These are phyloP conservation scores for Anoplolepis gracilipes DNA, from an alignment of 1,140 invertebrate genomes.

Conservation along the genomic window DNA sequence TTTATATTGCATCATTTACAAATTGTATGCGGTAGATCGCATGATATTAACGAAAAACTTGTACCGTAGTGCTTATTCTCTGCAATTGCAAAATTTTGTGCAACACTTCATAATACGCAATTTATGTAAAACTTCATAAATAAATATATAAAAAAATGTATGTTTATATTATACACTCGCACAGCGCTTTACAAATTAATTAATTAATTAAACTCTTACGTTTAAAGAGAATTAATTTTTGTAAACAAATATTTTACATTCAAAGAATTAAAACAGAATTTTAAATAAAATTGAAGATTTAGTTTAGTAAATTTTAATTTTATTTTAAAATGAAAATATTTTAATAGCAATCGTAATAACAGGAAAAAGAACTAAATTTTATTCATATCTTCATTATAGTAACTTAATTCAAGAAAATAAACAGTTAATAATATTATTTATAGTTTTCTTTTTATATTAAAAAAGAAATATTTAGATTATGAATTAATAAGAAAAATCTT, in stretches of 20 bases:
- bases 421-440: not conserved
- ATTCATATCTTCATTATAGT: not conserved
- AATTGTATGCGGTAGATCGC: not conserved
- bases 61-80: not conserved
- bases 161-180: not conserved
- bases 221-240: too few relatives aligned
- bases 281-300: not conserved
- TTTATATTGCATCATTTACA: not conserved
- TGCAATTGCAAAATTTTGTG: not conserved
- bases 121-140: not conserved
- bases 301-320: too few relatives aligned
- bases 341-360: not conserved
- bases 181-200: not conserved
- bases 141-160: not conserved
- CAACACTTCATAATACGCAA: not conserved
- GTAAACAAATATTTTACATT: not conserved
- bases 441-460: not conserved
- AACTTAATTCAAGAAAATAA: not conserved
- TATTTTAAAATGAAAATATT: not conserved
- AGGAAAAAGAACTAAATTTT: not conserved
- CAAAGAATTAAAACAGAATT: not conserved
- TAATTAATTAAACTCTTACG: not conserved
- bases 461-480: not conserved
- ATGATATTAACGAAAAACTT: not conserved
- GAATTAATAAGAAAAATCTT: not conserved